Evolutionary conservation across 2,888 invertebrate species (phyloP), one percentile per base, ranked within the genome.

Genomic region (Notocelia uddmanniana): DNA sequence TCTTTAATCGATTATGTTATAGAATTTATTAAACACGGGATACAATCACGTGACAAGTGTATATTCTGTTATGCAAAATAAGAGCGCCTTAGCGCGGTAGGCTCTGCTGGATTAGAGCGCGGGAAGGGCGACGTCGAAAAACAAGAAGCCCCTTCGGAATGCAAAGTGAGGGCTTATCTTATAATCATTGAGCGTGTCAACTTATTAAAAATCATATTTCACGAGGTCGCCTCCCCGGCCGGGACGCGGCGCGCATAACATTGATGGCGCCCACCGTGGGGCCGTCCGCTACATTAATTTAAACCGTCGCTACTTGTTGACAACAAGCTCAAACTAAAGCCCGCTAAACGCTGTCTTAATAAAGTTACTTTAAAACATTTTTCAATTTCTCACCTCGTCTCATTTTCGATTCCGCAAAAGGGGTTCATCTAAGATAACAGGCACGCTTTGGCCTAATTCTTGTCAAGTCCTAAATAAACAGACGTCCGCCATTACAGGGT

Each of bases 191-290:
- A 88, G 92, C 92, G 93, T 91, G 93, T 93, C 93, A 92, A 92
- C 87, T 94, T 93, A 94, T 94, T 94, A 94, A 94, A 94, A 93
- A 93, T 93, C 93, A 93, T 92, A 93, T 94, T 94, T 93, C 91
- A 90, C 83, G 88, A 89, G 88, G 87, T 84, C 83, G 83, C 80
- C 82, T 78, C 76, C 75, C 76, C 79, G 77, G 76, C 70, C 76
- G 76, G 74, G 83, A 87, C 89, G 87, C 86, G 89, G 75, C 81
- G 78, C 79, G 93, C 87, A 92, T 92, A 89, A 84, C 83, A 80
- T 85, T 74, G 74, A 69, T 50, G 64, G 57, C 76, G 64, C 58
- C 75, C 76, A 58, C 26, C 76, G 72, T 55, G 69, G 73, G 68
- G 71, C 74, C 68, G 68, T 73, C 73, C 77, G 77, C 78, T 78